phyloP scores from a whole-genome alignment of 2,797 vertebrate genomes.

The Acanthurus lineatus region DNA sequence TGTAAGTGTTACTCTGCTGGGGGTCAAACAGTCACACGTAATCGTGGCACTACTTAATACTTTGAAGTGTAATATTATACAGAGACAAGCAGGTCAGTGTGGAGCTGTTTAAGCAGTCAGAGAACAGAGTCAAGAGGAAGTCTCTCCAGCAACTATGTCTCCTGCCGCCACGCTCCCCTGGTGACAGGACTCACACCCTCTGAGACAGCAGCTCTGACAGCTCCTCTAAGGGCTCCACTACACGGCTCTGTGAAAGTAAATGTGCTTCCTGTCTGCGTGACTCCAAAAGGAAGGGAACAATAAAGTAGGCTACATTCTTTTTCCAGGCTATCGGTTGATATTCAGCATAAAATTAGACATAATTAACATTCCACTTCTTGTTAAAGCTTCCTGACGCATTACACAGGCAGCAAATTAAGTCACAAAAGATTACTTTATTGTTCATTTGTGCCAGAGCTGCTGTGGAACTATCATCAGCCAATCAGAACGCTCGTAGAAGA shows the following conservation, averaged over 20 bases:
- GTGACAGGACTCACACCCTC: slow-evolving; percentile 61
- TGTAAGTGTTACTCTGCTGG: slow-evolving; percentile 36
- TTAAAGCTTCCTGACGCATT: slow-evolving; percentile 37
- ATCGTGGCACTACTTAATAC: slow-evolving; percentile 36
- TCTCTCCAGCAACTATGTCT: slow-evolving; percentile 56
- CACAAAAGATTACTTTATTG: slow-evolving; percentile 51
- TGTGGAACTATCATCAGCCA: slow-evolving; percentile 31
- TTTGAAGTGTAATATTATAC: slow-evolving; percentile 47
- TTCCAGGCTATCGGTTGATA: slow-evolving; percentile 69
- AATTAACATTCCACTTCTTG: slow-evolving; percentile 69
- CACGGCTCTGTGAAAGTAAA: slow-evolving; percentile 64
- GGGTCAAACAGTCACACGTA: slow-evolving; percentile 40
- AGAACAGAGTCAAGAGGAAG: slow-evolving; percentile 44
- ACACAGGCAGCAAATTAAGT: slow-evolving; percentile 53
- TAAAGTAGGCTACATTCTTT: slow-evolving; percentile 67
- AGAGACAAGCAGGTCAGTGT: slow-evolving; percentile 44
- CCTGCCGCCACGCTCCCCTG: slow-evolving; percentile 61
- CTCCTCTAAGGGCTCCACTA: slow-evolving; percentile 65
- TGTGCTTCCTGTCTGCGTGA: slow-evolving; percentile 50
- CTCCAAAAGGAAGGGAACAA: slow-evolving; percentile 59
- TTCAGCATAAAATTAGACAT: slow-evolving; percentile 69
- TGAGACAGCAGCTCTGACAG: slow-evolving; percentile 72
- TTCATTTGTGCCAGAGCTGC: slow-evolving; percentile 27
- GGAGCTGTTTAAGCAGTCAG: slow-evolving; percentile 63
- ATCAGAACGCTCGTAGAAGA: slow-evolving; percentile 36